Evolutionary conservation across 2,888 invertebrate genomes (phyloP).

Genomic region (Gisinianus flammeolus): DNA sequence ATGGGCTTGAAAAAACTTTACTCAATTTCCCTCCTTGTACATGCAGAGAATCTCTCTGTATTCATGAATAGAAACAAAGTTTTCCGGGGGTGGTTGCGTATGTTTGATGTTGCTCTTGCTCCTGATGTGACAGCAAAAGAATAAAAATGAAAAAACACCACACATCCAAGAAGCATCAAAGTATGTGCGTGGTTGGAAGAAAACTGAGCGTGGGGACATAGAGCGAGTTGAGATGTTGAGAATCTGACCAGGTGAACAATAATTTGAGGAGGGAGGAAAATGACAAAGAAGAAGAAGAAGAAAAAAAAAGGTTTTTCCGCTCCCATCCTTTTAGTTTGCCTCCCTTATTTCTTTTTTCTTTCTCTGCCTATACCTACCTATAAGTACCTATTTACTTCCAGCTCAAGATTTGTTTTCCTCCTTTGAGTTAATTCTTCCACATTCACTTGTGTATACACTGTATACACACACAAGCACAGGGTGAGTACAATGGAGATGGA

Average conservation of each 20-base stretch:
- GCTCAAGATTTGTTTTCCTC: conserved; percentile 19
- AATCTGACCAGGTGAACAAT: conserved; percentile 30
- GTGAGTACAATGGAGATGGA: background rate
- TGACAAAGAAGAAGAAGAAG: no score
- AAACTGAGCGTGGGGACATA: background rate
- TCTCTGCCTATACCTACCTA: background rate
- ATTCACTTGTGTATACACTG: background rate
- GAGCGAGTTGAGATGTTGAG: conserved; percentile 6
- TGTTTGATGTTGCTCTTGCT: background rate
- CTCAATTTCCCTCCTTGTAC: no score
- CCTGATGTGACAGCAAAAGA: background rate
- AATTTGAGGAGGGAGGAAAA: conserved; percentile 3
- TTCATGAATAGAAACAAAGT: background rate
- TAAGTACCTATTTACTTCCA: background rate
- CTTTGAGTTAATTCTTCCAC: background rate
- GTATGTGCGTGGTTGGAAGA: background rate
- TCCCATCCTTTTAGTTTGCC: background rate
- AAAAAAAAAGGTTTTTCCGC: conserved; percentile 4
- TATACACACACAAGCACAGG: background rate
- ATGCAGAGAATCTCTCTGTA: no score
- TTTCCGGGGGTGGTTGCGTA: background rate
- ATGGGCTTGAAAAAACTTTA: no score
- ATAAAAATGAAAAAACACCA: background rate
- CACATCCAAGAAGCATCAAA: background rate
- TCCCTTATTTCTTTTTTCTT: background rate